Evolutionary conservation across 1,140 invertebrate species (phyloP), one percentile per base, ranked within the genome.

Genomic region (Brachionus rubens): DNA sequence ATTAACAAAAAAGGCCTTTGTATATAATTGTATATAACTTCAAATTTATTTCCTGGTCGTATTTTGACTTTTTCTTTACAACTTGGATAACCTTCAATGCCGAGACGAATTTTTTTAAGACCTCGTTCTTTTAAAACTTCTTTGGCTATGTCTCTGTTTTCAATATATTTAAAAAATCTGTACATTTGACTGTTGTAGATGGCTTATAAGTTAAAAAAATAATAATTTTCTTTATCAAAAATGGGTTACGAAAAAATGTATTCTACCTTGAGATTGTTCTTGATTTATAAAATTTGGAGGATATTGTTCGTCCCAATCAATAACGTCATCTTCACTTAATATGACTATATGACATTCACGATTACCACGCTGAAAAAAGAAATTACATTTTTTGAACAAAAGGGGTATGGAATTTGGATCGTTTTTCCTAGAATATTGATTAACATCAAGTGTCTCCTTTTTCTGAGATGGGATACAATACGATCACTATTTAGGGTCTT

Each of bases 1-100:
- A 98, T 98, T 80, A 96, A 93, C 52, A 99, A 92, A 83, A 99
- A 99, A 0, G 96, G 96, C n/a, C 97, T 87, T 82, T 99, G 97
- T 0, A 99, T 96, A 83, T 99, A 99, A 84, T 98, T 98, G 86
- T 99, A 99, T 77, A 98, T 96, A 0, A 98, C 96, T 87, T 80
- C 24, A 80, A 80, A 75, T 14, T 93, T 93, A 40, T 62, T 62
- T 10, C 92, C 92, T 0, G 94, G 91, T 16, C 95, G 80, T 77
- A 83, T 82, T 78, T 87, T 94, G 0, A 90, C 84, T 82, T 99
- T 99, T 82, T 99, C 96, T 81, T 98, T 99, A 86, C 98, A 94
- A 1, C 96, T 99, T 26, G 97, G 97, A 85, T 99, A 99, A 86
- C 86, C 95, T 87, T 99, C 97, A 72, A 99, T 98, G 7, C 96